Conservation (phyloP, 2,888 invertebrate species). For the Coenonympha arcania region DNA sequence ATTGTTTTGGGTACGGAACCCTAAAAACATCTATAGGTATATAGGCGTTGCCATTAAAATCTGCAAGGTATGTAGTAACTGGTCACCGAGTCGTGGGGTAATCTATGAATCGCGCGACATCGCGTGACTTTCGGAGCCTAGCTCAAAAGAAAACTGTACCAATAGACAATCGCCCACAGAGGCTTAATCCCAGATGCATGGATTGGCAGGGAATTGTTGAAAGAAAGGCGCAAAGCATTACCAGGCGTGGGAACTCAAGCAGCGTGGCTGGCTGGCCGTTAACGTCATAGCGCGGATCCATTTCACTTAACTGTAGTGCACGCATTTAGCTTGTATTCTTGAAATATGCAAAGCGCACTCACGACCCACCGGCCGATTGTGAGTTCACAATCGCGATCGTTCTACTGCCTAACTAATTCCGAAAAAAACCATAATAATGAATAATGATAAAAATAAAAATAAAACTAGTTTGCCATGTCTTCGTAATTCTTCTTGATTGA, state of each 20-base stretch:
- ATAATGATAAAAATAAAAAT: too few species aligned
- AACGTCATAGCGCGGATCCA: constrained; percentile 61
- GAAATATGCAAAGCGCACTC: constrained; percentile 71
- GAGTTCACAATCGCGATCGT: constrained; percentile 3
- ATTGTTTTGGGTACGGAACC: too few species aligned
- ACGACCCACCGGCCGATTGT: constrained; percentile 41
- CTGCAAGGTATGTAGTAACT: too few species aligned
- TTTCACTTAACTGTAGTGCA: constrained; percentile 61
- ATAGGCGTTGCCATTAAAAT: too few species aligned
- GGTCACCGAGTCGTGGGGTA: too few species aligned
- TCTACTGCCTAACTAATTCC: too few species aligned
- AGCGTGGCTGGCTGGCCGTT: constrained; percentile 40
- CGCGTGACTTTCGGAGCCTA: too few species aligned
- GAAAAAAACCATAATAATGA: too few species aligned
- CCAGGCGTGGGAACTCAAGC: constrained; percentile 48
- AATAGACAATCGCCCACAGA: background rate
- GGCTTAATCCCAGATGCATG: constrained; percentile 11
- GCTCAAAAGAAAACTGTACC: background rate
- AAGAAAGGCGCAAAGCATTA: constrained; percentile 9
- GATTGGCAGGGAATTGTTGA: constrained; percentile 8
- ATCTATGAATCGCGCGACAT: too few species aligned
- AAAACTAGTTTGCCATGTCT: too few species aligned
- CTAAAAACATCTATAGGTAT: too few species aligned
- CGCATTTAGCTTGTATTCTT: constrained; percentile 63
- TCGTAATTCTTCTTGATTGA: too few species aligned